Conservation (phyloP, 1,140 invertebrate genomes). For the Monomorium pharaonis region DNA sequence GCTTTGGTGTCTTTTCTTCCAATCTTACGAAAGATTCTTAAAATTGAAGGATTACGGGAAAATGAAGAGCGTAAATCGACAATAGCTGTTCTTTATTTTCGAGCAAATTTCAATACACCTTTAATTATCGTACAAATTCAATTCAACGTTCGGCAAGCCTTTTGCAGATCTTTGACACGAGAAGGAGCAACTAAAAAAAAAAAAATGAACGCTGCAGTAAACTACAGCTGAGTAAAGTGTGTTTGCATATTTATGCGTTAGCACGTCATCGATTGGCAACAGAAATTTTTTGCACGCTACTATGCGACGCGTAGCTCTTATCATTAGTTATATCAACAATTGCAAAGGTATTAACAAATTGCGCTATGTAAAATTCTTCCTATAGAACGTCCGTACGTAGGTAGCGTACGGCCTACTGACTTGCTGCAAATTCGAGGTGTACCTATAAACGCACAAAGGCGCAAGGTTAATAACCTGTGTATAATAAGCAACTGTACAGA, state of each 20-base stretch:
- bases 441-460: conserved; percentile 39
- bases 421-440: conserved; percentile 29
- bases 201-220: no score
- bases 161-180: neutral
- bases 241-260: neutral
- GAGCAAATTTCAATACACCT: neutral
- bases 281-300: neutral
- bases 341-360: conserved; percentile 2
- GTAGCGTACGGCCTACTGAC: conserved; percentile 21
- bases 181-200: neutral
- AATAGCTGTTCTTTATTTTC: neutral
- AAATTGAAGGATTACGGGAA: neutral
- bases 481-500: conserved; percentile 51
- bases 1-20: no score
- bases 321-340: neutral
- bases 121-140: neutral
- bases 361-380: conserved; percentile 20
- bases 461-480: conserved; percentile 57
- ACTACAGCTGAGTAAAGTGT: neutral
- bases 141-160: neutral
- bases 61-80: neutral
- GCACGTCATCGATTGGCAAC: neutral
- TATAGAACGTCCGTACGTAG: neutral
- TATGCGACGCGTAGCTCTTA: neutral
- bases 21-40: neutral